A percentile compares a stretch with the other conserved stretches of the same genome.
Evolutionary conservation across 2,113 vertebrate genomes (phyloP).

Genomic region (Leptobrachium ailaonicum): DNA sequence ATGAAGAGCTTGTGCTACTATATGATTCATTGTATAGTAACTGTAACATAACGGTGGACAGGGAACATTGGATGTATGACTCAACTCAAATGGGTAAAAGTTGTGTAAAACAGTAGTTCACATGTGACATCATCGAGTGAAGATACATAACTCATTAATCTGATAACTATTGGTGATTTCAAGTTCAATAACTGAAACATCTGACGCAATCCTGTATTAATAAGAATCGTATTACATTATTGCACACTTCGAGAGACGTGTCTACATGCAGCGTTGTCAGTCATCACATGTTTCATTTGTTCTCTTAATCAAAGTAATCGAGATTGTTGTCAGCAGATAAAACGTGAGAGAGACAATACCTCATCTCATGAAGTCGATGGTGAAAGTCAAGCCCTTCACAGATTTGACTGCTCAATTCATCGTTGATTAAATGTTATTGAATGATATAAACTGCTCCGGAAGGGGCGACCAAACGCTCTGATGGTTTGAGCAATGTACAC

Average conservation of each 20-base stretch:
- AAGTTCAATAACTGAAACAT: not conserved
- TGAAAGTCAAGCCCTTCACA: slow-evolving; percentile 1
- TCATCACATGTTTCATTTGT: slow-evolving; percentile 30
- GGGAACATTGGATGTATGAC: too few species aligned
- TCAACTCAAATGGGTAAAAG: too few species aligned
- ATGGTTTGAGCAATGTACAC: too few species aligned
- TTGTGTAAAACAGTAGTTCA: too few species aligned
- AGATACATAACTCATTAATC: too few species aligned
- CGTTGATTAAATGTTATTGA: not conserved
- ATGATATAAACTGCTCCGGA: not conserved
- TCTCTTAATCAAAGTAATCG: slow-evolving; percentile 24
- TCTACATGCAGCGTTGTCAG: slow-evolving; percentile 27
- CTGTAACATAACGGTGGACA: too few species aligned
- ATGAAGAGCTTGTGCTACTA: too few species aligned
- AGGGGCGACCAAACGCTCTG: too few species aligned
- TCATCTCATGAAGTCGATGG: slow-evolving; percentile 7
- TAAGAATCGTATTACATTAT: not conserved
- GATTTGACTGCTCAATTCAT: not conserved
- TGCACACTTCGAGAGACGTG: slow-evolving; percentile 7
- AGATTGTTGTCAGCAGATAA: slow-evolving; percentile 14
- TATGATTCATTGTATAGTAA: too few species aligned
- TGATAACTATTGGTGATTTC: not conserved
- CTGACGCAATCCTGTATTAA: not conserved
- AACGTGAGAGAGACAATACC: not conserved
- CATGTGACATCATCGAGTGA: too few species aligned